phyloP scores from a whole-genome alignment of 2,888 invertebrate genomes.

The Apamea sordens region DNA sequence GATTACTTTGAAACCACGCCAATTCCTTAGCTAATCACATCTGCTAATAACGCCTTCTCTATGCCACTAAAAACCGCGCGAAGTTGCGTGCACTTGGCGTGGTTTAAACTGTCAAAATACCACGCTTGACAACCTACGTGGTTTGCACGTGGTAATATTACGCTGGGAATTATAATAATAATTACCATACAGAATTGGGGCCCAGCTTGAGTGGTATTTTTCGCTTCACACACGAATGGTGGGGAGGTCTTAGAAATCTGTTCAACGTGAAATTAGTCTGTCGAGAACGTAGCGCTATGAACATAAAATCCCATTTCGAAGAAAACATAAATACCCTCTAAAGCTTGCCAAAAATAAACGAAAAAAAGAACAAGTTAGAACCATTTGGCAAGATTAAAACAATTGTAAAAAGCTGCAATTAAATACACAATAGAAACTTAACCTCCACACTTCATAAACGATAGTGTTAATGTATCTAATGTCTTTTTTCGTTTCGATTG shows the following conservation, averaged over 20 bases:
- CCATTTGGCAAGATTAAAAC: constrained; percentile 58
- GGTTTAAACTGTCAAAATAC: not conserved
- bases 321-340: not conserved
- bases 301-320: not conserved
- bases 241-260: not conserved
- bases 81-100: not conserved
- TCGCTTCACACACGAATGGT: no score
- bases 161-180: no score
- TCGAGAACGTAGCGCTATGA: not conserved
- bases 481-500: constrained; percentile 43
- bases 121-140: not conserved
- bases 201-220: not conserved
- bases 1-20: not conserved
- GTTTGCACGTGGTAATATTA: not conserved
- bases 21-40: not conserved
- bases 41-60: not conserved
- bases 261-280: not conserved
- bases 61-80: not conserved
- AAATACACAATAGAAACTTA: constrained; percentile 56
- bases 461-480: constrained; percentile 29
- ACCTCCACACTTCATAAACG: constrained; percentile 42
- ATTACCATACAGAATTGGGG: not conserved
- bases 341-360: constrained; percentile 2
- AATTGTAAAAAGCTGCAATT: constrained; percentile 41
- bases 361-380: constrained; percentile 22